These are phyloP conservation scores for Patella pellucida DNA, from an alignment of 2,888 invertebrate genomes.

Conservation along the genomic window DNA sequence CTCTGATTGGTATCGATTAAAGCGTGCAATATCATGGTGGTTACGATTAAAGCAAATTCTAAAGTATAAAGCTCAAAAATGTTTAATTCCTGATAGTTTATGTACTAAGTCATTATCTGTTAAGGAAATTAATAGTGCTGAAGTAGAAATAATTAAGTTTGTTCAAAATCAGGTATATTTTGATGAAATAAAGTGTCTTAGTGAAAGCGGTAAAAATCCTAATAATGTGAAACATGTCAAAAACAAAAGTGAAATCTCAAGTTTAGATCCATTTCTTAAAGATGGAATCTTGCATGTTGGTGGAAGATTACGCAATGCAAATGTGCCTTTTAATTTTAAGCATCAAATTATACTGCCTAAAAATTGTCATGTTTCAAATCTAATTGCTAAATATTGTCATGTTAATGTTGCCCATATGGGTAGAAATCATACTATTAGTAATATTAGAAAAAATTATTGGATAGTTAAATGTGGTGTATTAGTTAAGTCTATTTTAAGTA, in stretches of 20 bases:
- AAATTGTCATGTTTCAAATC: slow-evolving; percentile 14
- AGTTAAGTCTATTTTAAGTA: slow-evolving; percentile 9
- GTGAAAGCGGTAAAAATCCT: background rate
- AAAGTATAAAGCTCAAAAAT: no score
- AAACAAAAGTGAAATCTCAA: background rate
- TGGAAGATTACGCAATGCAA: slow-evolving; percentile 9
- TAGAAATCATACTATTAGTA: background rate
- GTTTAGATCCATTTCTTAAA: slow-evolving; percentile 8
- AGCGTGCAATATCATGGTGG: no score
- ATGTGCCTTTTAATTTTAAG: slow-evolving; percentile 9
- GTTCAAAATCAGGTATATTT: no score
- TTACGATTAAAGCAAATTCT: no score
- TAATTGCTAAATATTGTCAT: slow-evolving; percentile 20
- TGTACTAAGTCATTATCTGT: no score
- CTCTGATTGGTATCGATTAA: no score
- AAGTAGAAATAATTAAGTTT: no score
- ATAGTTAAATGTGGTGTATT: slow-evolving; percentile 8
- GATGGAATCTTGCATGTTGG: slow-evolving; percentile 14
- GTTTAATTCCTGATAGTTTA: no score
- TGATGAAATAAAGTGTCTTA: background rate
- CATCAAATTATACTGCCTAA: slow-evolving; percentile 23
- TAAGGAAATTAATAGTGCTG: no score
- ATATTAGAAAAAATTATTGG: slow-evolving; percentile 20
- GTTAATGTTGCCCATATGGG: slow-evolving; percentile 13
- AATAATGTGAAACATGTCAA: slow-evolving; percentile 5